Conservation (phyloP, 2,888 invertebrate genomes). For the Lysandra coridon region DNA sequence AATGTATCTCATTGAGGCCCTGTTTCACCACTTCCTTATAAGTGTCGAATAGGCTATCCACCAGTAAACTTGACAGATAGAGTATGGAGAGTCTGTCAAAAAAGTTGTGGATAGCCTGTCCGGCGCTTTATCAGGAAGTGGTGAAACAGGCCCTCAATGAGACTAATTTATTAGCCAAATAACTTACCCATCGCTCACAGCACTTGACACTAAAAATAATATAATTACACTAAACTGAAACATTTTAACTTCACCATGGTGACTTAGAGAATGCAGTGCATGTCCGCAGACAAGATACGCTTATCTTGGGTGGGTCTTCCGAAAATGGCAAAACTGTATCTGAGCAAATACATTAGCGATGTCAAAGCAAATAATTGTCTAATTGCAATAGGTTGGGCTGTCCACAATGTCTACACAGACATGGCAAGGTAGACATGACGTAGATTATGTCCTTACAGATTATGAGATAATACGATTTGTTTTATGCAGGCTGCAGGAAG, state of each 20-base stretch:
- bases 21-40: too few species aligned
- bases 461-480: not conserved
- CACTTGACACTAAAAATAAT: constrained; percentile 54
- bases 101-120: too few species aligned
- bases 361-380: constrained; percentile 42
- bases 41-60: too few species aligned
- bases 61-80: too few species aligned
- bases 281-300: constrained; percentile 52
- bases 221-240: constrained; percentile 59
- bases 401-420: constrained; percentile 14
- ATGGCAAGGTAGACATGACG: not conserved
- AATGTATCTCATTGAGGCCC: too few species aligned
- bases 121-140: too few species aligned
- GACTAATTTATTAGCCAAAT: not conserved
- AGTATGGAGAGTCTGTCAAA: too few species aligned
- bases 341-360: constrained; percentile 59
- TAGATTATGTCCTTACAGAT: too few species aligned
- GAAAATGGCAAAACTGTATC: constrained; percentile 71
- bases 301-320: constrained; percentile 70
- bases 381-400: constrained; percentile 38
- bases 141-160: too few species aligned
- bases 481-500: not conserved
- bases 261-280: constrained; percentile 55
- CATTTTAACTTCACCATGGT: constrained; percentile 54
- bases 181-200: constrained; percentile 66